Base-by-base conservation (phyloP, 2,888 invertebrate species). In the Entomobrya multifasciata region DNA sequence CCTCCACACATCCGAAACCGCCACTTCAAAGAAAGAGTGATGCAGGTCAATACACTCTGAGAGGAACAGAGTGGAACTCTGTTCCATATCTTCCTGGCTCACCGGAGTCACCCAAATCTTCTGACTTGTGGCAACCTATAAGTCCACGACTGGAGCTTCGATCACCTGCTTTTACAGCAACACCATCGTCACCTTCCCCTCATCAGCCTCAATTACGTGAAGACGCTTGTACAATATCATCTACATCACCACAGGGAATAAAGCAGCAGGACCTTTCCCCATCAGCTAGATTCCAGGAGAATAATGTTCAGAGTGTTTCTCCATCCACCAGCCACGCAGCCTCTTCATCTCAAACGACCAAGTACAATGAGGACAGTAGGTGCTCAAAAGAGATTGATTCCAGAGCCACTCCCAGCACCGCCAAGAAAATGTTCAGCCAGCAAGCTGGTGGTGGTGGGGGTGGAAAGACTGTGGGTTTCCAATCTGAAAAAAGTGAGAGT, bases 121-220 rank as follows among this genome's bases (percentile, higher is more conserved):
- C 89, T 0, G 90, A 90, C 70, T 88, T 89, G 72, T 90, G 90
- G 90, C 86, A 80, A 77, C 90, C 90, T n/a, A 88, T 90, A 17
- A 88, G 82, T 70, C 89, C 90, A 30, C 85, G 79, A 13, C 20
- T 79, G 86, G 81, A 84, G 41, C 30, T 80, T 65, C 84, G 81
- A 70, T 74, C 83, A 49, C 79, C 84, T 47, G 62, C 80, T 41
- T 79, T 80, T 20, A 65, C 83, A 22, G 13, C 60, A 22, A 67
- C 87, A 5, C 65, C 82, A 5, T 72, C 57, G 20, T 60, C 87
- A 25, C 27, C 72, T 10, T 76, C 86, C 1, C 15, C 78, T 15
- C 78, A 22, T 36, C 57, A 74, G 20, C 79, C 57, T 44, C 79
- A 44, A 36, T 11, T 30, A 72, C 57, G 74, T 62, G 83, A 65